phyloP scores from a whole-genome alignment of 2,797 vertebrate species.

The Australoheros facetus region DNA sequence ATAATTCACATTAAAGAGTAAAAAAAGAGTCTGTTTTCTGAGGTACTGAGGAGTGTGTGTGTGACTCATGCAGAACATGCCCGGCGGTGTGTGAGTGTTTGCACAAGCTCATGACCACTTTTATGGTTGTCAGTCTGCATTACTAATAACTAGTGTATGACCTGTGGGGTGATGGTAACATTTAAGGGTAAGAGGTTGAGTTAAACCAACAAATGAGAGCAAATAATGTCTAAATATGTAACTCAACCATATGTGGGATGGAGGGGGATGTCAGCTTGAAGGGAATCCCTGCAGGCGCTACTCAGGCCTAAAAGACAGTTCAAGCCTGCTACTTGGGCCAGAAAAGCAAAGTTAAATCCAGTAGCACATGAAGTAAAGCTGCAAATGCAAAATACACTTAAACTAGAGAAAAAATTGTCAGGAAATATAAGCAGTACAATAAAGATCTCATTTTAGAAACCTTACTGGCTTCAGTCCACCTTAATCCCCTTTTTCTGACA shows the following conservation, averaged over 20 bases:
- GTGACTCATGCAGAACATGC: constrained; percentile 8
- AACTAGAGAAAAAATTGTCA: not conserved
- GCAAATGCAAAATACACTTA: not conserved
- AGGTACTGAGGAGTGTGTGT: not conserved
- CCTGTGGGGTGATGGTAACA: constrained; percentile 5
- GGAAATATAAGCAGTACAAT: not conserved
- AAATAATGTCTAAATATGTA: not conserved
- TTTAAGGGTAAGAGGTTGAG: not conserved
- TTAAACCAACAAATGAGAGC: constrained; percentile 3
- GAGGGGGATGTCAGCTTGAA: not conserved
- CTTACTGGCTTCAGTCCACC: not conserved
- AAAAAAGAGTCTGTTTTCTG: not conserved
- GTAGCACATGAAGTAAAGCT: not conserved
- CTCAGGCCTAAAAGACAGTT: not conserved
- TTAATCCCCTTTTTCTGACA: not conserved
- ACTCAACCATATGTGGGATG: not conserved
- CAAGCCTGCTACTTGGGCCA: not conserved
- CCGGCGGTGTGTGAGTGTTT: not conserved
- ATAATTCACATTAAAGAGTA: not conserved
- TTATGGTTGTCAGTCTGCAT: constrained; percentile 36
- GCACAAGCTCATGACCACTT: constrained; percentile 22
- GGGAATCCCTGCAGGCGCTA: not conserved
- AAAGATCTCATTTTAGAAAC: not conserved
- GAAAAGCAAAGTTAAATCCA: no score
- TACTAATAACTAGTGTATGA: constrained; percentile 38